A percentile compares a stretch with the other conserved stretches of the same genome.
These are phyloP conservation scores for Anarsia innoxiella DNA, from an alignment of 2,888 invertebrate species.

Conservation along the genomic window DNA sequence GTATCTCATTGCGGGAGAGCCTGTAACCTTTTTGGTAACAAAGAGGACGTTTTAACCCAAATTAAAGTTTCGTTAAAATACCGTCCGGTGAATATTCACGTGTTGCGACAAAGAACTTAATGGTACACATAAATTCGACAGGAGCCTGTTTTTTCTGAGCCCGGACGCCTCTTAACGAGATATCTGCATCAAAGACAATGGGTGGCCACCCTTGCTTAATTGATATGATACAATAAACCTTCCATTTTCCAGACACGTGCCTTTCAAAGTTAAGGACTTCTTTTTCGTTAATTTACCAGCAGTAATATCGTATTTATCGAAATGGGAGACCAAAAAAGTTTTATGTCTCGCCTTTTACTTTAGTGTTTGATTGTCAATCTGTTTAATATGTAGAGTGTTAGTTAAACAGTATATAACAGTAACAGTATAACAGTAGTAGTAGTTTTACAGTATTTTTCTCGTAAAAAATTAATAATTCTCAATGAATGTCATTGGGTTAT, in stretches of 20 bases:
- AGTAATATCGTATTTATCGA: no score
- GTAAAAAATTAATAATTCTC: no score
- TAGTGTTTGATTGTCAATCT: no score
- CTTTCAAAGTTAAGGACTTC: no score
- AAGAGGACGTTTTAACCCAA: conserved; percentile 42
- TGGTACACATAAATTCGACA: conserved; percentile 55
- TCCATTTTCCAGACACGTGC: conserved; percentile 13
- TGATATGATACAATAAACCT: conserved; percentile 39
- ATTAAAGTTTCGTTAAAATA: conserved; percentile 64
- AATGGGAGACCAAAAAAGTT: no score
- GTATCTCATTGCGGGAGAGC: conserved; percentile 28
- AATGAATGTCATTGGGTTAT: no score
- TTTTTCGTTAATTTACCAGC: no score
- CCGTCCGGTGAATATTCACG: conserved; percentile 32
- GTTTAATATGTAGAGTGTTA: no score
- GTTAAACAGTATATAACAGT: no score
- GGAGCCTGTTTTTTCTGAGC: conserved; percentile 38
- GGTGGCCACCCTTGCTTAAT: conserved; percentile 44
- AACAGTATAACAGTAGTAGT: no score
- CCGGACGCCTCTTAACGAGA: conserved; percentile 49
- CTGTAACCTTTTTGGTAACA: conserved; percentile 37
- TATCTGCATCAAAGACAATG: conserved; percentile 58
- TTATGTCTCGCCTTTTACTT: no score
- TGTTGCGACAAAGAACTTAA: conserved; percentile 43
- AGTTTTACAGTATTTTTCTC: no score